Evolutionary conservation across 1,140 invertebrate species (phyloP).

Genomic region (Elymnias hypermnestra): DNA sequence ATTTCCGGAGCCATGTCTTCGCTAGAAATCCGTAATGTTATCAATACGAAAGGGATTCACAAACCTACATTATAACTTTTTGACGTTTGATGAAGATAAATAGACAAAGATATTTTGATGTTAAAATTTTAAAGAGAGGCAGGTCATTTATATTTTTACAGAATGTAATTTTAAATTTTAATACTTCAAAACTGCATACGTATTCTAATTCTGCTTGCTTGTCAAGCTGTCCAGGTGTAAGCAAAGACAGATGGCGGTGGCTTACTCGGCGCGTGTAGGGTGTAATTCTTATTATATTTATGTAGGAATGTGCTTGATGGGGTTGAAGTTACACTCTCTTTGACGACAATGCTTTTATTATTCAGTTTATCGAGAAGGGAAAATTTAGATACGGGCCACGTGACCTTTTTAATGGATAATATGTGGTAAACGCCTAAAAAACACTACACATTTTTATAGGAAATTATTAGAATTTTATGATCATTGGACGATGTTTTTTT

Average conservation of each 20-base stretch:
- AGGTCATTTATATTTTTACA: too few species aligned
- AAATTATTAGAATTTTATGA: too few species aligned
- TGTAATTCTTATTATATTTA: slow-evolving; percentile 26
- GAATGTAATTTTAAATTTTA: background rate
- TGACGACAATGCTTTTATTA: background rate
- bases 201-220: background rate
- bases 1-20: too few species aligned
- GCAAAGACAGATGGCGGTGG: slow-evolving; percentile 41
- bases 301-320: slow-evolving; percentile 23
- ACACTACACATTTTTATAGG: too few species aligned
- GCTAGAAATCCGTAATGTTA: too few species aligned
- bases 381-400: background rate
- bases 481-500: too few species aligned
- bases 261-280: slow-evolving; percentile 29
- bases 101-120: too few species aligned
- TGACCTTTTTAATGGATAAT: background rate
- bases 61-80: too few species aligned
- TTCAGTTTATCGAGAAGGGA: background rate
- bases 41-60: too few species aligned
- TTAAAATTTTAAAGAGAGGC: too few species aligned
- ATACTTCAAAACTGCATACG: background rate
- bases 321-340: slow-evolving; percentile 9
- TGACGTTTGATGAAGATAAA: too few species aligned
- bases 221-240: slow-evolving; percentile 32
- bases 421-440: too few species aligned